phyloP scores from a whole-genome alignment of 2,797 vertebrate species.

The Hipposideros larvatus region DNA sequence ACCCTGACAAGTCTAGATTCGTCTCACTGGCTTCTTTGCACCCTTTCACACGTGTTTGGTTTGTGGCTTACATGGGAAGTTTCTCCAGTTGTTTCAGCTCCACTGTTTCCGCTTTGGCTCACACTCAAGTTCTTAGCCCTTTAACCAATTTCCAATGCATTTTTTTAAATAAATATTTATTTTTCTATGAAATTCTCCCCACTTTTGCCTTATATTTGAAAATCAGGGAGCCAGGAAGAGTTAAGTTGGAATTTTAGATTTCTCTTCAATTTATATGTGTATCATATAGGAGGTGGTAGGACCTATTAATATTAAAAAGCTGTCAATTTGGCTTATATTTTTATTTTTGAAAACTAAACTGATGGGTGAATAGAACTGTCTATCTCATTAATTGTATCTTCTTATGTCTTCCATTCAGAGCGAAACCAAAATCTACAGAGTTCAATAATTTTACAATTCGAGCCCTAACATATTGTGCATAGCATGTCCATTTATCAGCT shows the following conservation, averaged over 20 bases:
- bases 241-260: neutral
- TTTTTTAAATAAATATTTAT: neutral
- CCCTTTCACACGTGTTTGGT: neutral
- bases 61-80: neutral
- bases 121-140: neutral
- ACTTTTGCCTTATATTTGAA: neutral
- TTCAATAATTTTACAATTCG: neutral
- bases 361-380: neutral
- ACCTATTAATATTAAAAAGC: neutral
- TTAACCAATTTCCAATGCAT: neutral
- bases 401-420: neutral
- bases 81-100: too few species aligned
- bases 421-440: neutral
- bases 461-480: neutral
- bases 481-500: neutral
- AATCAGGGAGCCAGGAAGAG: neutral
- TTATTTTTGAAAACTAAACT: slow-evolving; percentile 6
- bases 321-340: neutral
- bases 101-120: neutral
- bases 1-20: neutral
- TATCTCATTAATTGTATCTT: neutral
- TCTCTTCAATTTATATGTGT: neutral
- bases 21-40: neutral
- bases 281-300: neutral
- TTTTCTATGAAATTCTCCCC: neutral